Conservation (phyloP, 1,140 invertebrate species). For the Solen grandis region DNA sequence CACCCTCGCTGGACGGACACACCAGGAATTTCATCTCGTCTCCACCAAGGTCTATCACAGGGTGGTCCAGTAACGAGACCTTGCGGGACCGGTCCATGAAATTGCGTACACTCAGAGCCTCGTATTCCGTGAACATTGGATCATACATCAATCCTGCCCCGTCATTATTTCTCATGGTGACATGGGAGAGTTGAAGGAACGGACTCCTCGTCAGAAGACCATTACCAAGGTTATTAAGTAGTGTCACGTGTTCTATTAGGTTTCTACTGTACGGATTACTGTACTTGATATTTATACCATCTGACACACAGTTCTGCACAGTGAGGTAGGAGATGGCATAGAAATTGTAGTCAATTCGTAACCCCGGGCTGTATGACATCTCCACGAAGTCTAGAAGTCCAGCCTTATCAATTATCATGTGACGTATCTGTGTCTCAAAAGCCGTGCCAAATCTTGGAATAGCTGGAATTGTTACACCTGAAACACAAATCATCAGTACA, state of each 20-base stretch:
- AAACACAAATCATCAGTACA: constrained; percentile 47
- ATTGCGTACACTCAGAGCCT: constrained; percentile 74
- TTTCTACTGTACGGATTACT: constrained; percentile 87
- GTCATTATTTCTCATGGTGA: constrained; percentile 85
- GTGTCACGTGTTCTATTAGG: constrained; percentile 68
- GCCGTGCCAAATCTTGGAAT: constrained; percentile 58
- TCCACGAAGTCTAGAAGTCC: constrained; percentile 96
- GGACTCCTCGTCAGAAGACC: constrained; percentile 74
- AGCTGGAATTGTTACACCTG: constrained; percentile 76
- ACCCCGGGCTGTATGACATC: constrained; percentile 92
- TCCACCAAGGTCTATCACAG: constrained; percentile 39
- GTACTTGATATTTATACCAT: constrained; percentile 92
- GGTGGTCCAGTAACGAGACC: constrained; percentile 34
- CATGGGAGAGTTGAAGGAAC: constrained; percentile 67
- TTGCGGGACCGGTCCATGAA: constrained; percentile 68
- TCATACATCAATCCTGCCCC: constrained; percentile 95
- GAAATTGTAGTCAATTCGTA: constrained; percentile 97
- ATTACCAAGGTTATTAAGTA: constrained; percentile 73
- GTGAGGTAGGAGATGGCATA: constrained; percentile 86
- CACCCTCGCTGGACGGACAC: constrained; percentile 47
- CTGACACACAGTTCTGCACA: constrained; percentile 81
- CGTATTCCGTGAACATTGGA: constrained; percentile 89
- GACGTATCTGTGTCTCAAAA: constrained; percentile 66
- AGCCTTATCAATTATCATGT: constrained; percentile 82
- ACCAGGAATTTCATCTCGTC: constrained; percentile 64